Evolutionary conservation across 2,797 vertebrate genomes (phyloP), one percentile per base, ranked within the genome.

Genomic region (Rallus crepitans): DNA sequence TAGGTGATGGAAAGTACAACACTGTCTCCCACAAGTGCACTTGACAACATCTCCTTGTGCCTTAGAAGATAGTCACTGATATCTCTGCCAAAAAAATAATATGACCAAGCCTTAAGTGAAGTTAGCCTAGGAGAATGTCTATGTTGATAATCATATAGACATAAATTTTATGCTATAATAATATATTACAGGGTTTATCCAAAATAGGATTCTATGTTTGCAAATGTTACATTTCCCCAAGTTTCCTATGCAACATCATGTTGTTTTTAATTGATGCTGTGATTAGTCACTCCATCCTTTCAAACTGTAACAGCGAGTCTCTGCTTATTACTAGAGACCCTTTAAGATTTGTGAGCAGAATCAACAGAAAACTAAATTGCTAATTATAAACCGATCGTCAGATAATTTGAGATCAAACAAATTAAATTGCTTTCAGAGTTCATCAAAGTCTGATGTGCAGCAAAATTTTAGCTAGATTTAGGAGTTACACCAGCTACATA

Each of bases 321-420:
- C 68, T 80, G 52, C 27, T 87, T 87, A 68, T 87, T 92, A 64
- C 56, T 21, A 42, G 24, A 69, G 24, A 35, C 53, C 81, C 64
- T 82, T 61, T 21, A 71, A 79, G 59, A 90, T 90, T 50, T 84
- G 39, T 30, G 35, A 96, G 68, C 11, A 64, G 71, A 92, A 89
- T 61, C 64, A 94, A 82, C 71, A 85, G 57, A 75, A 91, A 89
- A 56, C n/a, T 89, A 93, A 93, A 91, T 92, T 88, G 86, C 55
- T 72, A 60, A 87, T 87, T 77, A 87, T 77, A 88, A 92, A 87
- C 73, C 89, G 80, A 94, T 89, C n/a, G 27, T 30, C 40, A 92
- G 82, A 75, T 92, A 87, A 87, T 90, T 73, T 84, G 91, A 95
- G 86, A 84, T 64, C 24, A 83, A 87, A 91, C 60, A 77, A 89